phyloP scores from a whole-genome alignment of 2,888 invertebrate genomes.

The Camponotus fellah region DNA sequence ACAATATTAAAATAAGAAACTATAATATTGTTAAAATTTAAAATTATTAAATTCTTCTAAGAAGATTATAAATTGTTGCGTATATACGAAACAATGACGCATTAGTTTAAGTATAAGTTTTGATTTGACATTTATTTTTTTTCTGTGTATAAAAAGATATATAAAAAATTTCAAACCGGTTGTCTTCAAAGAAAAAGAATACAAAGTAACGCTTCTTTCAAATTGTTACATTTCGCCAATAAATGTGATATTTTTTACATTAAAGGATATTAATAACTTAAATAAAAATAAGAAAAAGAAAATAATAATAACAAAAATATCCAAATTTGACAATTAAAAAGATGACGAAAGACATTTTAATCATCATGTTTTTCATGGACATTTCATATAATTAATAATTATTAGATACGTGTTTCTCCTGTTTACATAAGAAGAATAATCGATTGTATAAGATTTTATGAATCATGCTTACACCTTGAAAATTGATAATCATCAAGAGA shows the following conservation, averaged over 20 bases:
- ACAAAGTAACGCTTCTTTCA: neutral
- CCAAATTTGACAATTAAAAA: neutral
- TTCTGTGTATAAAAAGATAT: neutral
- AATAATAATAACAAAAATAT: too few species aligned
- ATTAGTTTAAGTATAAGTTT: too few species aligned
- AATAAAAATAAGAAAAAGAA: neutral
- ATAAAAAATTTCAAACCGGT: neutral
- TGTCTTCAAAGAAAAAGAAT: neutral
- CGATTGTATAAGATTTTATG: neutral
- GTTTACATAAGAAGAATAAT: neutral
- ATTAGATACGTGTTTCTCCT: neutral
- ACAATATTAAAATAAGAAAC: too few species aligned
- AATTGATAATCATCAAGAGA: neutral
- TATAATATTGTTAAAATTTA: too few species aligned
- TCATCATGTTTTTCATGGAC: neutral
- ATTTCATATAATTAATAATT: neutral
- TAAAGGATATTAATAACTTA: conserved; percentile 5
- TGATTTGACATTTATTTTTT: too few species aligned
- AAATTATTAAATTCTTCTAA: too few species aligned
- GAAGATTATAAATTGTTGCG: too few species aligned
- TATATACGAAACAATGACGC: too few species aligned
- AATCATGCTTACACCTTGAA: neutral
- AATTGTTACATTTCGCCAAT: neutral
- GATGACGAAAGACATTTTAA: neutral
- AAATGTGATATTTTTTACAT: neutral